These are phyloP conservation scores for Poecile montanus DNA, from an alignment of 2,797 vertebrate species.

Conservation along the genomic window DNA sequence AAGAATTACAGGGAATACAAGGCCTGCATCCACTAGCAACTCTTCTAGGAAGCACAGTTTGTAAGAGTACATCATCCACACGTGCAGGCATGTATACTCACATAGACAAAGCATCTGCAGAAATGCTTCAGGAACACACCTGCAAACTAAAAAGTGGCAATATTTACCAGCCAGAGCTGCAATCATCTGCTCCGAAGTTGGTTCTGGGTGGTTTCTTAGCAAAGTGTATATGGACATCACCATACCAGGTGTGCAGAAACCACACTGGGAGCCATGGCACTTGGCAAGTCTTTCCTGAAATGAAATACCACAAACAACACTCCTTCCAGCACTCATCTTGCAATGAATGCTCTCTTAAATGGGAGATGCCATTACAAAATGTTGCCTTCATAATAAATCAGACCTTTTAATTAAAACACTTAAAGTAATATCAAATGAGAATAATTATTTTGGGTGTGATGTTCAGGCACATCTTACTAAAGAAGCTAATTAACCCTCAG, in stretches of 20 bases:
- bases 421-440: neutral
- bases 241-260: constrained; percentile 94
- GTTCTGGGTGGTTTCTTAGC: constrained; percentile 86
- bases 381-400: neutral
- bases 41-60: neutral
- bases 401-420: neutral
- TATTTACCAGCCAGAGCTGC: constrained; percentile 83
- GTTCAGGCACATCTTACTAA: neutral
- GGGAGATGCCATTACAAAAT: neutral
- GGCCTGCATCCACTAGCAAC: neutral
- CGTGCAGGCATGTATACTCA: neutral
- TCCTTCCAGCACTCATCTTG: constrained; percentile 75
- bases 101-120: neutral
- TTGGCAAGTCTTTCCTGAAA: constrained; percentile 91
- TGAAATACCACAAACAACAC: neutral
- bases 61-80: neutral
- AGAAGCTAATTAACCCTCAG: neutral
- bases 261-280: constrained; percentile 90
- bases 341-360: neutral
- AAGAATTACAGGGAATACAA: neutral
- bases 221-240: constrained; percentile 93
- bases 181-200: constrained; percentile 81
- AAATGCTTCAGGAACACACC: neutral
- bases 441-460: neutral
- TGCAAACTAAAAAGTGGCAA: neutral